A percentile compares a stretch with the other conserved stretches of the same genome.
These are phyloP conservation scores for Acrocera orbiculus DNA, from an alignment of 2,888 invertebrate genomes.

Conservation along the genomic window DNA sequence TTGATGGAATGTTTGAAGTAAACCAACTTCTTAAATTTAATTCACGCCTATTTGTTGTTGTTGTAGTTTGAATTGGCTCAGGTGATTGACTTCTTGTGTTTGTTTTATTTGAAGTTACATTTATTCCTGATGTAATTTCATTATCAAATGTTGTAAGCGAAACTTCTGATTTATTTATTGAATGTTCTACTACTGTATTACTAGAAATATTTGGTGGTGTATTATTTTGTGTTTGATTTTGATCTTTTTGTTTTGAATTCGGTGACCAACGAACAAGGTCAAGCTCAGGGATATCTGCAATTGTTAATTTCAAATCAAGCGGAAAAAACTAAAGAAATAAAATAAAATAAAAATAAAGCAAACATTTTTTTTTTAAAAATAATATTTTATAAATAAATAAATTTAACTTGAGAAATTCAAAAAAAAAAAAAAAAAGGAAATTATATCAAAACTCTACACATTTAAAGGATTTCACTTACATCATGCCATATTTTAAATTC, in stretches of 20 bases:
- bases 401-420: too few relatives aligned
- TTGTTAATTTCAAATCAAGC: constrained; percentile 8
- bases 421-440: too few relatives aligned
- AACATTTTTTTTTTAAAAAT: too few relatives aligned
- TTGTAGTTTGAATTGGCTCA: constrained; percentile 10
- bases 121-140: background rate
- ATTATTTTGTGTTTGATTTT: constrained; percentile 12
- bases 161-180: background rate
- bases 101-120: background rate
- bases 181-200: background rate
- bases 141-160: background rate
- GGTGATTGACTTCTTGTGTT: constrained; percentile 13
- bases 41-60: constrained; percentile 16
- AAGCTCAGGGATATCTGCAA: constrained; percentile 16
- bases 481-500: too few relatives aligned
- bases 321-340: too few relatives aligned
- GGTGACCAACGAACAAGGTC: constrained; percentile 14
- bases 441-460: too few relatives aligned
- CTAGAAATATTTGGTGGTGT: constrained; percentile 4
- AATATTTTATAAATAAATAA: too few relatives aligned
- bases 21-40: constrained; percentile 24
- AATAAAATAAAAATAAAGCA: too few relatives aligned
- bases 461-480: too few relatives aligned
- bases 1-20: constrained; percentile 18
- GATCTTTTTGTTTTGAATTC: constrained; percentile 7